phyloP scores from a whole-genome alignment of 2,113 vertebrate species.

The Ceyx margarethae region DNA sequence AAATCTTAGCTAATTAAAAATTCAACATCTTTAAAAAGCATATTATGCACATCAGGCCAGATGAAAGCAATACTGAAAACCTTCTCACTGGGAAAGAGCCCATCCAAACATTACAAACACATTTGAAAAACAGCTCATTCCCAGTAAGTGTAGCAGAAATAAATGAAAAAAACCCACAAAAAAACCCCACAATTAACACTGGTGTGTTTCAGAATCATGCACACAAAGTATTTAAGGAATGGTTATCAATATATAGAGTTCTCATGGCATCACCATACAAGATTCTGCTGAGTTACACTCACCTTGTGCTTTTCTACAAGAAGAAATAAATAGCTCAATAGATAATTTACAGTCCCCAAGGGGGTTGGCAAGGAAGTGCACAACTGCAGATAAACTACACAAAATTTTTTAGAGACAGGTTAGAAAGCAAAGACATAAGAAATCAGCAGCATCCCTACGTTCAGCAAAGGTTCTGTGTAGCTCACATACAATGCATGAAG shows the following conservation, averaged over 20 bases:
- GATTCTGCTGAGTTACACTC: not conserved
- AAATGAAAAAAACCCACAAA: not conserved
- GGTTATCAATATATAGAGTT: not conserved
- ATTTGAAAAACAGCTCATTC: not conserved
- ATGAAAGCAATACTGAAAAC: not conserved
- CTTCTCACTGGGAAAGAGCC: not conserved
- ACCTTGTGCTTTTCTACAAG: not conserved
- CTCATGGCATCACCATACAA: not conserved
- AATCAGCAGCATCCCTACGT: not conserved
- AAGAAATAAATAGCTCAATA: not conserved
- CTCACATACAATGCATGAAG: not conserved
- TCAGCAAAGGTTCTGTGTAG: not conserved
- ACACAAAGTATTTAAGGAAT: not conserved
- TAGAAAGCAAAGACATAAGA: not conserved
- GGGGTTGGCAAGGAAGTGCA: not conserved
- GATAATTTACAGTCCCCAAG: not conserved
- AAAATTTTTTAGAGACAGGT: not conserved
- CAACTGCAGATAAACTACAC: not conserved
- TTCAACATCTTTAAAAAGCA: not conserved
- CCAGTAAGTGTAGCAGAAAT: not conserved
- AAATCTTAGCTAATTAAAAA: not conserved
- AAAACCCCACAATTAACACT: not conserved
- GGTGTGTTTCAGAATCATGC: not conserved
- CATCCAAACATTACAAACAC: not conserved
- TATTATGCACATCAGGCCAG: not conserved